Conservation (phyloP, 2,888 invertebrate species). For the Creontiades dilutus region DNA sequence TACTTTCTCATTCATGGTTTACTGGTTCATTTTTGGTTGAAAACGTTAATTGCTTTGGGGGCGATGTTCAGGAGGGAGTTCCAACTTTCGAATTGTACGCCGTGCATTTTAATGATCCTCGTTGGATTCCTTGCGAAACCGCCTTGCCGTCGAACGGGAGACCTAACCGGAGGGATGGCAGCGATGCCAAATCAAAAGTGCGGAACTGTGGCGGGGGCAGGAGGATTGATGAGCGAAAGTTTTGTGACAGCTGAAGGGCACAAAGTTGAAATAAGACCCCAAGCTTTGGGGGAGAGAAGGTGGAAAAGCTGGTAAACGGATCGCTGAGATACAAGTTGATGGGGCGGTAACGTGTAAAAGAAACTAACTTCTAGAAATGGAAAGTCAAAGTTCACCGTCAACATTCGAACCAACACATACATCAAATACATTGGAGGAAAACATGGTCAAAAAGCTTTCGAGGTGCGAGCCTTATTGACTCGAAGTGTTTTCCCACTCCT, state of each 20-base stretch:
- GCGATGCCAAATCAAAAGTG: conserved; percentile 63
- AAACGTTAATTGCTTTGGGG: conserved; percentile 54
- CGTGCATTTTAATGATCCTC: conserved; percentile 64
- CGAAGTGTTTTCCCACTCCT: no score
- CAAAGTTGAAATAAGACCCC: conserved; percentile 66
- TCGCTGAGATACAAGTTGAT: conserved; percentile 10
- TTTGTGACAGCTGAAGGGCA: conserved; percentile 65
- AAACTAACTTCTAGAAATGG: neutral
- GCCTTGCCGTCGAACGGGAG: neutral
- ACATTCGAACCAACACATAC: neutral
- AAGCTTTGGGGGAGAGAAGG: neutral
- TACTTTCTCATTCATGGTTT: conserved; percentile 29
- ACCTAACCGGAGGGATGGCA: neutral
- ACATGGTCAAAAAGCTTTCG: no score
- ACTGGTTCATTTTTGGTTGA: conserved; percentile 59
- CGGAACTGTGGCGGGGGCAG: neutral
- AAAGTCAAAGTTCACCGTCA: neutral
- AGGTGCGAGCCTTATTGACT: no score
- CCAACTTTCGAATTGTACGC: conserved; percentile 50
- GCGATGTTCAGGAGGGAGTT: conserved; percentile 46
- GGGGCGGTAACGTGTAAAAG: conserved; percentile 20
- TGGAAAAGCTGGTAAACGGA: conserved; percentile 33
- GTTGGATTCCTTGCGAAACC: neutral
- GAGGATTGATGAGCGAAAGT: conserved; percentile 69
- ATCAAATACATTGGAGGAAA: conserved; percentile 32